Evolutionary conservation across 2,113 vertebrate species (phyloP).

Genomic region (Xyrauchen texanus): DNA sequence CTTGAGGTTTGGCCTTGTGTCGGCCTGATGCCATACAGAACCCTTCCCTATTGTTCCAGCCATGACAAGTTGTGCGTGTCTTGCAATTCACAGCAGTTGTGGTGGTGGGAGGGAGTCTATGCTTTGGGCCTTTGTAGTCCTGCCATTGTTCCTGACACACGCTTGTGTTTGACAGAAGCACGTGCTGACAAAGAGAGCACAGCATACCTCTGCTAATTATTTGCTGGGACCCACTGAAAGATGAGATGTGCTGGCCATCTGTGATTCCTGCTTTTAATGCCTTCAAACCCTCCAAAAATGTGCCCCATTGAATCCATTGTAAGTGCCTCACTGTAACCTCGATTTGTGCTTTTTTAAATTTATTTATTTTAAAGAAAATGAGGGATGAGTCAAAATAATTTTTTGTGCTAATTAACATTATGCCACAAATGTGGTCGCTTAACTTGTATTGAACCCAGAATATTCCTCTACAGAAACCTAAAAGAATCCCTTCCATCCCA

Average conservation of each 20-base stretch:
- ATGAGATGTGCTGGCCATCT: slow-evolving; percentile 77
- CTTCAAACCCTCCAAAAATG: slow-evolving; percentile 13
- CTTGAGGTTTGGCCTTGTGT: slow-evolving; percentile 23
- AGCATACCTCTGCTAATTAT: slow-evolving; percentile 64
- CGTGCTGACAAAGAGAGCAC: slow-evolving; percentile 71
- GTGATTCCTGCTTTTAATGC: slow-evolving; percentile 74
- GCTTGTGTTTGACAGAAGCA: slow-evolving; percentile 75
- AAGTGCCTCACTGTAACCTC: no score
- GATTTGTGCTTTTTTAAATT: no score
- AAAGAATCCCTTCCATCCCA: background rate
- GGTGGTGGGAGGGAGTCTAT: slow-evolving; percentile 51
- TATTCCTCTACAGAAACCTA: background rate
- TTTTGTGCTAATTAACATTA: no score
- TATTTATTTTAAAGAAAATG: no score
- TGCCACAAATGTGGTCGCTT: no score
- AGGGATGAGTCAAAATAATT: no score
- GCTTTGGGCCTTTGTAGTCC: slow-evolving; percentile 67
- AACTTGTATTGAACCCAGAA: no score
- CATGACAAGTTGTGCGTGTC: slow-evolving; percentile 75
- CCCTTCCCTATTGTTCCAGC: slow-evolving; percentile 64
- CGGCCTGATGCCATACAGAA: slow-evolving; percentile 58
- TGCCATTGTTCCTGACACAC: slow-evolving; percentile 76
- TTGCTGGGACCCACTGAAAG: slow-evolving; percentile 66
- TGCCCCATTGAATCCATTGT: no score
- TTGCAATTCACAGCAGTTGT: slow-evolving; percentile 63